Conservation (phyloP, 2,888 invertebrate genomes). For the Hermaeophaga mercurialis region DNA sequence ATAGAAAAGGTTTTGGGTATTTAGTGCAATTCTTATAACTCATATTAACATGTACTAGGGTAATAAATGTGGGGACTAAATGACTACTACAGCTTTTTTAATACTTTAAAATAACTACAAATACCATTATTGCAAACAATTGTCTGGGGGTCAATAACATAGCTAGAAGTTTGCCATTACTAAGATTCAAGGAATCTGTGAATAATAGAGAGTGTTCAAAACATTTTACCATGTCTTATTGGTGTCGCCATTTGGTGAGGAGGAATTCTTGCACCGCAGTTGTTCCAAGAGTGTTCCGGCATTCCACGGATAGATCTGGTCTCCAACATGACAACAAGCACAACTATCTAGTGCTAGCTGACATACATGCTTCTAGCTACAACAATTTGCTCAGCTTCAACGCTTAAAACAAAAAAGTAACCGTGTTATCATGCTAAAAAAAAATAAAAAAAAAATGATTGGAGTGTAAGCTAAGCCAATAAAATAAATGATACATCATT, state of each 20-base stretch:
- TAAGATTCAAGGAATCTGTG: no score
- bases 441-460: slow-evolving; percentile 6
- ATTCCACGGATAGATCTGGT: slow-evolving; percentile 76
- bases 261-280: slow-evolving; percentile 55
- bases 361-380: slow-evolving; percentile 53
- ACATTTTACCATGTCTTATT: slow-evolving; percentile 54
- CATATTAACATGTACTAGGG: no score
- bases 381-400: slow-evolving; percentile 44
- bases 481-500: slow-evolving; percentile 10
- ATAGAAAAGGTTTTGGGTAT: no score
- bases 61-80: no score
- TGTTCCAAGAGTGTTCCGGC: slow-evolving; percentile 67
- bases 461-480: slow-evolving; percentile 8
- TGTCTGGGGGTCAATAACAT: no score
- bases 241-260: slow-evolving; percentile 57
- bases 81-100: no score
- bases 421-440: slow-evolving; percentile 27
- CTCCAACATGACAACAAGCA: slow-evolving; percentile 69
- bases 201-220: slow-evolving; percentile 2
- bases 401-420: slow-evolving; percentile 40
- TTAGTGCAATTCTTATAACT: no score
- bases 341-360: slow-evolving; percentile 50
- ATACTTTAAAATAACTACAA: no score
- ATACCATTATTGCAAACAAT: no score
- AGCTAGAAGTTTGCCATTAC: no score